These are phyloP conservation scores for Caenorhabditis angaria DNA, from an alignment of 2,888 invertebrate genomes.

Conservation along the genomic window DNA sequence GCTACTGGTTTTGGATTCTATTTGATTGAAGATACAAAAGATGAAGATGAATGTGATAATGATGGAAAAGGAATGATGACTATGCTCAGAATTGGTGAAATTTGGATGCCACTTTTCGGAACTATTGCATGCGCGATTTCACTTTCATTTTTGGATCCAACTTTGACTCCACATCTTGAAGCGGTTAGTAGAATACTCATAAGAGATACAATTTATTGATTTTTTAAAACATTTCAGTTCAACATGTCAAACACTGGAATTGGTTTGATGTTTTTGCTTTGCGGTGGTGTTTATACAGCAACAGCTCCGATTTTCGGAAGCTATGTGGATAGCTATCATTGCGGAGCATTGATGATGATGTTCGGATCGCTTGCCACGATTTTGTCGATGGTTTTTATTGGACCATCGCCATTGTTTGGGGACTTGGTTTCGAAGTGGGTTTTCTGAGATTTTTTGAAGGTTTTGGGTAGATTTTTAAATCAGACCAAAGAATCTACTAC, in stretches of 20 bases:
- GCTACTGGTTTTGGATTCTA: constrained; percentile 60
- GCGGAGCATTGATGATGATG: constrained; percentile 64
- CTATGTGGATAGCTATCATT: constrained; percentile 63
- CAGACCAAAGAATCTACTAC: too few species aligned
- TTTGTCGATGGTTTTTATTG: constrained; percentile 71
- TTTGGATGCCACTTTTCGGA: constrained; percentile 69
- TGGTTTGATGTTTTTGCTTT: constrained; percentile 71
- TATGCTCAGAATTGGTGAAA: constrained; percentile 64
- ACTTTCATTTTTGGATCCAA: constrained; percentile 82
- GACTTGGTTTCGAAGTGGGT: constrained; percentile 36
- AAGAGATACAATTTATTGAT: not conserved
- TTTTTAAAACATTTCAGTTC: constrained; percentile 57
- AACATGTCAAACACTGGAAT: constrained; percentile 67
- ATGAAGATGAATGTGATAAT: constrained; percentile 43
- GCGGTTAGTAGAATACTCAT: constrained; percentile 41
- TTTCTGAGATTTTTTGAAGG: not conserved
- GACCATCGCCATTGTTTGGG: constrained; percentile 68
- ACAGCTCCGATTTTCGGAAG: constrained; percentile 69
- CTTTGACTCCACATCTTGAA: constrained; percentile 85
- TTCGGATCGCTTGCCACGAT: constrained; percentile 65
- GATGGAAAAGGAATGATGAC: constrained; percentile 66
- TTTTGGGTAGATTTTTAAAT: not conserved
- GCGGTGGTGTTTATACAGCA: constrained; percentile 70
- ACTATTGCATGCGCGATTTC: constrained; percentile 71
- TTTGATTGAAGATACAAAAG: constrained; percentile 61